These are phyloP conservation scores for Diploscapter pachys DNA, from an alignment of 1,140 invertebrate species.

Conservation along the genomic window DNA sequence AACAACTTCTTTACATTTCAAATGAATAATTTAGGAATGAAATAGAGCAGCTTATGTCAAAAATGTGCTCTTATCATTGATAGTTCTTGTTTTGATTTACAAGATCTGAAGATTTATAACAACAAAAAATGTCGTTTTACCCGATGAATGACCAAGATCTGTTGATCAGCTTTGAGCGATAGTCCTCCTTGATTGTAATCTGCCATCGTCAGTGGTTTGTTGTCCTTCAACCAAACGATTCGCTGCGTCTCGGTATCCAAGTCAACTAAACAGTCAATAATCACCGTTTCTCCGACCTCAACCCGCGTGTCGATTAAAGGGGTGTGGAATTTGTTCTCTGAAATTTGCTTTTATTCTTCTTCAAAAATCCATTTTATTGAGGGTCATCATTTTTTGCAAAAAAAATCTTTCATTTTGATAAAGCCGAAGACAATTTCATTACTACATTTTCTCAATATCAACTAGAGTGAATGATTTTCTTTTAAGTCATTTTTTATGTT, in stretches of 20 bases:
- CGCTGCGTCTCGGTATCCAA: not conserved
- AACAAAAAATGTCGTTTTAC: not conserved
- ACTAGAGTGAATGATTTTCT: not conserved
- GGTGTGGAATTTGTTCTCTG: slow-evolving; percentile 13
- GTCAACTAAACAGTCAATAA: slow-evolving; percentile 10
- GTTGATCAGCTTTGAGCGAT: slow-evolving; percentile 8
- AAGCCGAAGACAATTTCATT: not conserved
- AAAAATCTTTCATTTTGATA: no score
- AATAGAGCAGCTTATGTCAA: no score
- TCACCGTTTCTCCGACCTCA: not conserved
- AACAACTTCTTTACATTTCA: not conserved
- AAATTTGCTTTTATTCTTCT: not conserved
- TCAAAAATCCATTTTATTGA: no score
- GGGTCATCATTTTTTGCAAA: no score
- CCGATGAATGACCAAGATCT: slow-evolving; percentile 5
- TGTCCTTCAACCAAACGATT: slow-evolving; percentile 15
- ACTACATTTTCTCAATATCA: not conserved
- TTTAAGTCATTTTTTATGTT: not conserved
- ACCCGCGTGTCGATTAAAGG: not conserved
- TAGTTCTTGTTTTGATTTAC: not conserved
- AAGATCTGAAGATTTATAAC: no score
- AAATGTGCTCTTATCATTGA: not conserved
- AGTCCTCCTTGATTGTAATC: not conserved
- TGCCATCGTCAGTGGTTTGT: not conserved
- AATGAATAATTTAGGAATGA: not conserved